Conservation (phyloP, 2,797 vertebrate species). For the Thaleichthys pacificus region DNA sequence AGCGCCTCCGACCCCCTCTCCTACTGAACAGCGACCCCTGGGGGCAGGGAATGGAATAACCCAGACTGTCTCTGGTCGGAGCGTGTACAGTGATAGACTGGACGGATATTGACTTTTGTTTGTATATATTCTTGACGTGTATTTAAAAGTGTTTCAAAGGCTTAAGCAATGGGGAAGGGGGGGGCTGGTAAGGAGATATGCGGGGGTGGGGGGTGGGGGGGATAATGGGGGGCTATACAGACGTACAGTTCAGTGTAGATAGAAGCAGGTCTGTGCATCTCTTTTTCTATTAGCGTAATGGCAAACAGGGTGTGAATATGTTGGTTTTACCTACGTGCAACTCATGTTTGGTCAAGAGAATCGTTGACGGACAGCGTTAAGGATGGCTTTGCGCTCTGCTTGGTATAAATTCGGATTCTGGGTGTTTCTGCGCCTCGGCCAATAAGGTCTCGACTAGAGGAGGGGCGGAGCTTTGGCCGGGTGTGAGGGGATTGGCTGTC, state of each 20-base stretch:
- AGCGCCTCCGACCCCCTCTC: slow-evolving; percentile 8
- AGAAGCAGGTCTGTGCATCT: slow-evolving; percentile 45
- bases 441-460: not conserved
- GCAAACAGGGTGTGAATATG: slow-evolving; percentile 70
- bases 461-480: not conserved
- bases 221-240: slow-evolving; percentile 9
- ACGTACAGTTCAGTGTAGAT: not conserved
- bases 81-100: slow-evolving; percentile 48
- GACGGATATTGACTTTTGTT: slow-evolving; percentile 46
- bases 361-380: slow-evolving; percentile 16
- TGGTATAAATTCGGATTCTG: slow-evolving; percentile 12
- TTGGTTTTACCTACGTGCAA: slow-evolving; percentile 23
- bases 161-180: slow-evolving; percentile 45
- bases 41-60: slow-evolving; percentile 6
- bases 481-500: not conserved
- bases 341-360: slow-evolving; percentile 25
- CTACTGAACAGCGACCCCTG: not conserved
- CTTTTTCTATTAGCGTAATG: slow-evolving; percentile 48
- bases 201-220: slow-evolving; percentile 18
- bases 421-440: not conserved
- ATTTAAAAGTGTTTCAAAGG: slow-evolving; percentile 70
- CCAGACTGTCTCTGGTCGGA: slow-evolving; percentile 24
- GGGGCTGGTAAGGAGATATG: not conserved
- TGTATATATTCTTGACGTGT: slow-evolving; percentile 76
- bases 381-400: not conserved